Base-by-base conservation (phyloP, 1,140 invertebrate genomes). In the Agrypnia vestita region DNA sequence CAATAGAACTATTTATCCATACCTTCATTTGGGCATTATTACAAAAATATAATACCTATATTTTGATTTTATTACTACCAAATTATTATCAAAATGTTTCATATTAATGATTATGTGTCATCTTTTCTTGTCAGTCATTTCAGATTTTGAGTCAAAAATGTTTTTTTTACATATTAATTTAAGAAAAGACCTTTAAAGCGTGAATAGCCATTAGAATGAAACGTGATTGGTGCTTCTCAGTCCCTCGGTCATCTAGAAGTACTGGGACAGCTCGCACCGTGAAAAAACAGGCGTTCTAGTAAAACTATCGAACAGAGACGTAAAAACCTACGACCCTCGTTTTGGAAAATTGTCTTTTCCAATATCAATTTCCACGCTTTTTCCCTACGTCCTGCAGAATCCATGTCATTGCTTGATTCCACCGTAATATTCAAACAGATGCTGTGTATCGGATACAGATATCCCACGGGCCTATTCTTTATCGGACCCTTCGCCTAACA, bases 301-400 rank as follows among this genome's bases (percentile, higher is more conserved):
- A 47, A 56, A 74, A n/a, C 69, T 53, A 55, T 55, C 7, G 55
- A 64, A 79, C 35, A 62, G 51, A 74, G 69, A 69, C 44, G 64
- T 79, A 79, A 79, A 79, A 79, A 44, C 25, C 51, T 79, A 79
- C 77, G 67, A 74, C 71, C 77, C 71, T 55, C 64, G 25, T 53
- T 43, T 74, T 43, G 9, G 35, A 73, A 79, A 73, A 73, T 35
- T 74, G 53, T 55, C 69, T 69, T 69, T 19, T 55, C 46, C 25
- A 10, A 64, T 73, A 79, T 79, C 77, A 79, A 79, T 79, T 79
- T 62, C 69, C 49, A 13, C 12, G 51, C 19, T 61, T 62, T 74
- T 73, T 73, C 44, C 46, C 35, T 21, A 43, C 51, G 77, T 44
- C 61, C 71, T 78, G 62, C 76, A 78, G 44, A 59, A 56, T 72